Evolutionary conservation across 2,797 vertebrate species (phyloP).

Genomic region (Gastrophryne carolinensis): DNA sequence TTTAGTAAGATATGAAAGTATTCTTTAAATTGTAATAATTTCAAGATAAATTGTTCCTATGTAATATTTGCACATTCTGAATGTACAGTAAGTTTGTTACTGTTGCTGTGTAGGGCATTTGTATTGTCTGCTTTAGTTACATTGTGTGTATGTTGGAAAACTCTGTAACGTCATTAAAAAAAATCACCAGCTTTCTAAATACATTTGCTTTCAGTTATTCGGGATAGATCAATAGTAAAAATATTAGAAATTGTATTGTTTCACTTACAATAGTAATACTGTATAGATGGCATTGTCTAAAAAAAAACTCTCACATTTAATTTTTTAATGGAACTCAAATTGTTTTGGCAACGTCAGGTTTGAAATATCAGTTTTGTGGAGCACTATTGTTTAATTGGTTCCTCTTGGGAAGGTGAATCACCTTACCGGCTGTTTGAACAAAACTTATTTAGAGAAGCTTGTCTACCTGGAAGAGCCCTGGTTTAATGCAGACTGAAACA

Average conservation of each 20-base stretch:
- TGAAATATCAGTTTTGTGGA: too few species aligned
- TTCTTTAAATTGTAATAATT: too few species aligned
- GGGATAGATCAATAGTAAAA: conserved; percentile 37
- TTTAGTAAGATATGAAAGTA: too few species aligned
- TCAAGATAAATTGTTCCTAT: too few species aligned
- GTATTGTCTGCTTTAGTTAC: not conserved
- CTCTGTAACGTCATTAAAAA: conserved; percentile 9
- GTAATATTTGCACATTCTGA: too few species aligned
- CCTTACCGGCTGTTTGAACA: too few species aligned
- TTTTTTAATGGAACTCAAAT: not conserved
- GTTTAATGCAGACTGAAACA: too few species aligned
- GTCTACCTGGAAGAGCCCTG: too few species aligned
- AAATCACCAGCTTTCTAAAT: not conserved
- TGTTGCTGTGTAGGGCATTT: not conserved
- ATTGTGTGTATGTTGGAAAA: not conserved
- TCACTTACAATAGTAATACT: not conserved
- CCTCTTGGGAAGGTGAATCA: too few species aligned
- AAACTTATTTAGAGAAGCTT: too few species aligned
- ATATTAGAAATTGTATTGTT: conserved; percentile 26
- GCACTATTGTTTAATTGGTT: too few species aligned
- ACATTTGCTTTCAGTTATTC: conserved; percentile 11
- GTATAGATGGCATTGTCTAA: not conserved
- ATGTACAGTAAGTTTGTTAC: too few species aligned
- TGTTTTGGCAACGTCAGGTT: not conserved
- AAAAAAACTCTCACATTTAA: not conserved